Conservation (phyloP, 2,113 vertebrate genomes). For the Rhineura floridana region DNA sequence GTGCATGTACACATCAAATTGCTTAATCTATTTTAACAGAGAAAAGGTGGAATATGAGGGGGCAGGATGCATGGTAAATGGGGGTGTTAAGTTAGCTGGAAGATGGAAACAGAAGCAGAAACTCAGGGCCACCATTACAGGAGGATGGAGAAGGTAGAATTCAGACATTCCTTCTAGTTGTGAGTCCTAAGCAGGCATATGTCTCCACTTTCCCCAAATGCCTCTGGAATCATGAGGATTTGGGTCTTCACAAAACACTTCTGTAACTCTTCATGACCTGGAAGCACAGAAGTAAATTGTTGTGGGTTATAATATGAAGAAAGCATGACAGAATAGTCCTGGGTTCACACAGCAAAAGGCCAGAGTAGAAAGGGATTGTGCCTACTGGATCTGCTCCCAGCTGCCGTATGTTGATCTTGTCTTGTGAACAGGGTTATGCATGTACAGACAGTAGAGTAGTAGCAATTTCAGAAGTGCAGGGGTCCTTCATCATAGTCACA, state of each 20-base stretch:
- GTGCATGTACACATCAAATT: background rate
- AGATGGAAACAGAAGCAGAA: background rate
- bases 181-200: no score
- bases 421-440: background rate
- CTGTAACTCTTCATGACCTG: background rate
- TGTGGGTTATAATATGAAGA: background rate
- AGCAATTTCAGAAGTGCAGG: no score
- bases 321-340: background rate
- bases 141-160: no score
- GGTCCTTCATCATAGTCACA: no score
- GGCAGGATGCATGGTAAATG: background rate
- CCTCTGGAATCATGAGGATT: background rate
- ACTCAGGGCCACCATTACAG: background rate
- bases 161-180: no score
- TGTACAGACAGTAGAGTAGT: no score
- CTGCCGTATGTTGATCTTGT: background rate
- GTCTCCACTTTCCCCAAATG: background rate
- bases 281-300: background rate
- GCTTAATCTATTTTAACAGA: background rate
- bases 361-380: background rate
- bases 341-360: background rate
- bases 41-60: background rate
- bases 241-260: background rate
- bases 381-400: background rate
- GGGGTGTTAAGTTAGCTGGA: background rate